phyloP scores from a whole-genome alignment of 2,888 invertebrate genomes.

The Lysandra coridon region DNA sequence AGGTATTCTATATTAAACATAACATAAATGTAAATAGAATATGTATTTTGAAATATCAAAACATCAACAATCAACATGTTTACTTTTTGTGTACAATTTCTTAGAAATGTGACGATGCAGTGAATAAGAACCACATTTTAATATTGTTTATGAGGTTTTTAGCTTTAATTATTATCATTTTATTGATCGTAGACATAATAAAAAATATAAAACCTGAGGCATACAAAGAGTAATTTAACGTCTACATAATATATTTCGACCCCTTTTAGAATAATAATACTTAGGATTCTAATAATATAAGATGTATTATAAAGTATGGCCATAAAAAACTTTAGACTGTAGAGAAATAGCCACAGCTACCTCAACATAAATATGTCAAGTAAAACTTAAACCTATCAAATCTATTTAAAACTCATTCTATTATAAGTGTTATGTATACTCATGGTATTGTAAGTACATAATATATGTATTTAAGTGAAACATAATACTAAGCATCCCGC shows the following conservation, averaged over 20 bases:
- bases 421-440: too few species aligned
- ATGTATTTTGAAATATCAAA: background rate
- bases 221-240: background rate
- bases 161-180: background rate
- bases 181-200: background rate
- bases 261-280: too few species aligned
- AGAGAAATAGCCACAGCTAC: too few species aligned
- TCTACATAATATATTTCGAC: too few species aligned
- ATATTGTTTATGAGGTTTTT: constrained; percentile 2
- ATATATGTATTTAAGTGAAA: background rate
- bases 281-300: too few species aligned
- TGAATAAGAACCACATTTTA: background rate
- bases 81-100: background rate
- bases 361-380: too few species aligned
- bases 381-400: too few species aligned
- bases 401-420: too few species aligned
- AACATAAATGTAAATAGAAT: background rate
- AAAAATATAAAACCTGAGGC: background rate
- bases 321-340: too few species aligned
- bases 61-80: background rate
- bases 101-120: background rate
- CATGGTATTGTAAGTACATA: too few species aligned
- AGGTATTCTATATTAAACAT: background rate
- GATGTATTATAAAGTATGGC: too few species aligned
- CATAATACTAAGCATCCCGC: background rate